A percentile compares a stretch with the other conserved stretches of the same genome.
Conservation (phyloP, 2,888 invertebrate genomes). For the Nemotelus pantherinus region DNA sequence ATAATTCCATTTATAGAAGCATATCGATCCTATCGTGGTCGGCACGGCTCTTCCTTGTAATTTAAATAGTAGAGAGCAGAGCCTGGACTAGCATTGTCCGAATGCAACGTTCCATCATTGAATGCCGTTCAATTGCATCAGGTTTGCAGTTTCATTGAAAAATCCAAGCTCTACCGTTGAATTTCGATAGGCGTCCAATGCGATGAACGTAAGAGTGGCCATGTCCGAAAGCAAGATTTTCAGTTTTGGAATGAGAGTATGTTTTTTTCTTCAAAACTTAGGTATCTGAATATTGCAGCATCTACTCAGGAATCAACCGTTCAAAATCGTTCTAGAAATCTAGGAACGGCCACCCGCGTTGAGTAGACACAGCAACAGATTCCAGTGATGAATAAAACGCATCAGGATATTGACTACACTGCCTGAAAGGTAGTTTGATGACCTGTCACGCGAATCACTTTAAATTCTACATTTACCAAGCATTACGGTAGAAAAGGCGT, state of each 20-base stretch:
- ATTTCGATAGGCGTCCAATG: no score
- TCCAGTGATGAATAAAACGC: neutral
- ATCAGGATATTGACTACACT: neutral
- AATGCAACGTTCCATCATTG: constrained; percentile 7
- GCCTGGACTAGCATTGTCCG: neutral
- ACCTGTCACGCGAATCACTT: constrained; percentile 37
- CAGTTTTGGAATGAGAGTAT: no score
- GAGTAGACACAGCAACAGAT: constrained; percentile 2
- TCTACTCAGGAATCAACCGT: no score
- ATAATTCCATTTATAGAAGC: constrained; percentile 19
- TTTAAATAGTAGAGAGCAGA: neutral
- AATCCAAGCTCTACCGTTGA: no score
- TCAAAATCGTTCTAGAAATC: neutral
- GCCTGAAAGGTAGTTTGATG: constrained; percentile 24
- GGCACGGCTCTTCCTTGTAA: constrained; percentile 3
- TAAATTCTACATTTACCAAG: constrained; percentile 30
- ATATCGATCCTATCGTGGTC: neutral
- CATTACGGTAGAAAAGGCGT: neutral
- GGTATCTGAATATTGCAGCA: no score
- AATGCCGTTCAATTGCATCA: neutral
- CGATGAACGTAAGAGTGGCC: no score
- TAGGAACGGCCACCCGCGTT: neutral
- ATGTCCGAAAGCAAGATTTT: no score
- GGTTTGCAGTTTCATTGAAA: no score
- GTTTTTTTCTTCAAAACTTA: no score